phyloP scores from a whole-genome alignment of 2,888 invertebrate genomes.

The Hypercompe scribonia region DNA sequence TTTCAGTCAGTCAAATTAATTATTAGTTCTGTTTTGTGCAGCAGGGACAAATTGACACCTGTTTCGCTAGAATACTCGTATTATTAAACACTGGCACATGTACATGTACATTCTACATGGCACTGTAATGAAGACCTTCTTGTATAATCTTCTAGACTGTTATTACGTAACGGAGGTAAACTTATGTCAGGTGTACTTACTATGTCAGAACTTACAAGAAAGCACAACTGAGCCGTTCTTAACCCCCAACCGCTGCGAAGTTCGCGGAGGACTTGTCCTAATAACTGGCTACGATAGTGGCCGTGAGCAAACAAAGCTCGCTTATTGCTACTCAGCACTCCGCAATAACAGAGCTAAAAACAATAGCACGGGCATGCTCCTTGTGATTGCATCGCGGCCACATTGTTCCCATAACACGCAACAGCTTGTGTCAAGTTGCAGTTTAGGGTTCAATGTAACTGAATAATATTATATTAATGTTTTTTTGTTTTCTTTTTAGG shows the following conservation, averaged over 20 bases:
- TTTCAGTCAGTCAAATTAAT: constrained; percentile 52
- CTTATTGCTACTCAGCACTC: constrained; percentile 81
- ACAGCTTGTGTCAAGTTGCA: constrained; percentile 68
- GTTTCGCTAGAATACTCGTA: constrained; percentile 44
- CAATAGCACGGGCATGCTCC: constrained; percentile 74
- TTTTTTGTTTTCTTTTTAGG: constrained; percentile 58
- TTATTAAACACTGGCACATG: too few species aligned
- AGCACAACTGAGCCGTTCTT: constrained; percentile 66
- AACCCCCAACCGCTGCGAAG: constrained; percentile 59
- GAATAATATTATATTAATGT: constrained; percentile 51
- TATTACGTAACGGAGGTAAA: constrained; percentile 35
- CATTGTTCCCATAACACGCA: constrained; percentile 74
- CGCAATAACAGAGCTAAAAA: constrained; percentile 80
- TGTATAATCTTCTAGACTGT: constrained; percentile 43
- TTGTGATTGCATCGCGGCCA: constrained; percentile 72
- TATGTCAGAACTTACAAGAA: constrained; percentile 59
- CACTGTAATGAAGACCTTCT: constrained; percentile 37
- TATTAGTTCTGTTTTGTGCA: constrained; percentile 49
- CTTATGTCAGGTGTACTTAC: constrained; percentile 50
- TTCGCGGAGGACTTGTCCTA: constrained; percentile 73
- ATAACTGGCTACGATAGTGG: constrained; percentile 81
- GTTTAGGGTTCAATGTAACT: constrained; percentile 61
- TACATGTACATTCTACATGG: constrained; percentile 47
- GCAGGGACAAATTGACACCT: constrained; percentile 48
- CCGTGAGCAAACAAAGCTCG: constrained; percentile 77